phyloP scores from a whole-genome alignment of 1,140 invertebrate genomes.

The Oryzaephilus surinamensis region DNA sequence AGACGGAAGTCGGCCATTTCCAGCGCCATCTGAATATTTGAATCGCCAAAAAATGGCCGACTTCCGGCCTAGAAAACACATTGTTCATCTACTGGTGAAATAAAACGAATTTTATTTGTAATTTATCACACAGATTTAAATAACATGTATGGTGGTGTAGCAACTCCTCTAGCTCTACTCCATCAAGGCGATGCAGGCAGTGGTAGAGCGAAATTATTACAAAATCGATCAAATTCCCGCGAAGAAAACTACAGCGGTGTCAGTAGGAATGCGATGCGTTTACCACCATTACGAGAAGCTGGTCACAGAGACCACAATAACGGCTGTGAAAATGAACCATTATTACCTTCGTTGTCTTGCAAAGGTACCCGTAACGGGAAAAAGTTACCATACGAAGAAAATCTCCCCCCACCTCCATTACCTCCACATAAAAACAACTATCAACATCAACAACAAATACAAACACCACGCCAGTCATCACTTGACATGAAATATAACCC shows the following conservation, averaged over 20 bases:
- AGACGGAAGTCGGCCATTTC: too few relatives aligned
- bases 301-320: slow-evolving; percentile 33
- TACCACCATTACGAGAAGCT: slow-evolving; percentile 28
- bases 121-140: slow-evolving; percentile 23
- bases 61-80: background rate
- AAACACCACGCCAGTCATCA: slow-evolving; percentile 31
- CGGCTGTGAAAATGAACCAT: slow-evolving; percentile 54
- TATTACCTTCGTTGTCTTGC: slow-evolving; percentile 42
- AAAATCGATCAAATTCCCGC: slow-evolving; percentile 22
- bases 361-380: slow-evolving; percentile 19
- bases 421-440: slow-evolving; percentile 41
- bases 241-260: slow-evolving; percentile 26
- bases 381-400: slow-evolving; percentile 35
- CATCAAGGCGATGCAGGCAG: slow-evolving; percentile 42
- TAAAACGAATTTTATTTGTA: background rate
- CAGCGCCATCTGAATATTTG: too few relatives aligned
- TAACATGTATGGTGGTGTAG: slow-evolving; percentile 54
- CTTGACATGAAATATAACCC: slow-evolving; percentile 36
- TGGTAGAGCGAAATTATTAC: slow-evolving; percentile 21
- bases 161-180: slow-evolving; percentile 55
- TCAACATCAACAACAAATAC: too few relatives aligned
- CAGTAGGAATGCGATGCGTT: slow-evolving; percentile 27
- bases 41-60: background rate
- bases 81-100: background rate
- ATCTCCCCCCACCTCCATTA: slow-evolving; percentile 43